Conservation (phyloP, 2,888 invertebrate genomes). For the Pristionchus mayeri region DNA sequence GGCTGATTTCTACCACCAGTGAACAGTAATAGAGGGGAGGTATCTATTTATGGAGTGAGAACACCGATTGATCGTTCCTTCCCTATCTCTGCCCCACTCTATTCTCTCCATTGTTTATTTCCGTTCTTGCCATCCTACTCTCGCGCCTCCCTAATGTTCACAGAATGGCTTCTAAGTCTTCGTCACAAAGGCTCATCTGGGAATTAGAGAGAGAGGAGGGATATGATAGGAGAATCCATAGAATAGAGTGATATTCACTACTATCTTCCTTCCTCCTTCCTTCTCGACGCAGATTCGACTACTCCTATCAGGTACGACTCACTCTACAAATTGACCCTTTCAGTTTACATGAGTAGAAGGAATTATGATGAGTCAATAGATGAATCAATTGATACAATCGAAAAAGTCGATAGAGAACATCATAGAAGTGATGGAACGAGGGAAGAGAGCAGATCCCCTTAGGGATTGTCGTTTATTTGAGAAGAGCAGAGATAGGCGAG, state of each 20-base stretch:
- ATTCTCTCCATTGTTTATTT: slow-evolving; percentile 28
- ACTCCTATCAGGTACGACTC: slow-evolving; percentile 2
- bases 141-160: slow-evolving; percentile 5
- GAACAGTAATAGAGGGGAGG: not conserved
- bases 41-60: slow-evolving; percentile 6
- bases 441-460: not conserved
- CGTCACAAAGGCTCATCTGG: slow-evolving; percentile 11
- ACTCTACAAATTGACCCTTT: not conserved
- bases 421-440: not conserved
- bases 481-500: not conserved
- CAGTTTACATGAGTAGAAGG: not conserved
- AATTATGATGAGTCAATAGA: not conserved
- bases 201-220: not conserved
- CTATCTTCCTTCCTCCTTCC: not conserved
- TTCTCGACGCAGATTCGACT: not conserved
- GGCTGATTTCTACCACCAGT: not conserved
- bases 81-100: slow-evolving; percentile 2
- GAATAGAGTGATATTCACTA: slow-evolving; percentile 22
- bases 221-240: not conserved
- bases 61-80: not conserved
- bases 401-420: no score
- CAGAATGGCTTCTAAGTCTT: not conserved
- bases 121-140: not conserved
- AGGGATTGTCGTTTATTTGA: slow-evolving; percentile 22
- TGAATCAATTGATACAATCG: not conserved